Evolutionary conservation across 2,113 vertebrate genomes (phyloP).

Genomic region (Stegostoma tigrinum): DNA sequence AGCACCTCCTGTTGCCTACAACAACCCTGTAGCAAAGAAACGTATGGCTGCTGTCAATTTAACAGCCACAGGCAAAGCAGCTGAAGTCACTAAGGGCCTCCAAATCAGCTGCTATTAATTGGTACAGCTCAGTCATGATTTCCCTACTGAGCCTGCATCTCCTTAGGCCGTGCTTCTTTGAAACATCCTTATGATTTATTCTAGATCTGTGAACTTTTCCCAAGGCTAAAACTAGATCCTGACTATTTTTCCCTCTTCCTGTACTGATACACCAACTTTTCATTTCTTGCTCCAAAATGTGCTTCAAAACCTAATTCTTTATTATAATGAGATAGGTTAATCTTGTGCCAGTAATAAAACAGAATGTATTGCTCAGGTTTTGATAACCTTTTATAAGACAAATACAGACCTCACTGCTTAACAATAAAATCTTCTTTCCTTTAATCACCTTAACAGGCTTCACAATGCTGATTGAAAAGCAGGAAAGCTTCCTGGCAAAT

Average conservation of each 20-base stretch:
- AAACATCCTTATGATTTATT: neutral
- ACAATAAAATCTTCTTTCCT: neutral
- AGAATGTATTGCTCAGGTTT: neutral
- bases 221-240: neutral
- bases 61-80: constrained; percentile 29
- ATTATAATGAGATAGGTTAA: neutral
- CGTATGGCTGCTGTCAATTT: constrained; percentile 25
- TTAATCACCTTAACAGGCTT: no score
- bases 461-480: no score
- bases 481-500: neutral
- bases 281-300: neutral
- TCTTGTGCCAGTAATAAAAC: neutral
- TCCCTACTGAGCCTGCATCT: constrained; percentile 20
- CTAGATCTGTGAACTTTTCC: neutral
- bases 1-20: constrained; percentile 13
- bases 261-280: no score
- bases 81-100: neutral
- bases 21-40: constrained; percentile 21
- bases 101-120: constrained; percentile 26
- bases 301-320: neutral
- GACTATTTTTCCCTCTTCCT: neutral
- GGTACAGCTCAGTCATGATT: neutral
- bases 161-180: neutral
- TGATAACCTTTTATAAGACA: neutral
- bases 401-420: neutral